phyloP scores from a whole-genome alignment of 2,113 vertebrate genomes.

The Panthera uncia region DNA sequence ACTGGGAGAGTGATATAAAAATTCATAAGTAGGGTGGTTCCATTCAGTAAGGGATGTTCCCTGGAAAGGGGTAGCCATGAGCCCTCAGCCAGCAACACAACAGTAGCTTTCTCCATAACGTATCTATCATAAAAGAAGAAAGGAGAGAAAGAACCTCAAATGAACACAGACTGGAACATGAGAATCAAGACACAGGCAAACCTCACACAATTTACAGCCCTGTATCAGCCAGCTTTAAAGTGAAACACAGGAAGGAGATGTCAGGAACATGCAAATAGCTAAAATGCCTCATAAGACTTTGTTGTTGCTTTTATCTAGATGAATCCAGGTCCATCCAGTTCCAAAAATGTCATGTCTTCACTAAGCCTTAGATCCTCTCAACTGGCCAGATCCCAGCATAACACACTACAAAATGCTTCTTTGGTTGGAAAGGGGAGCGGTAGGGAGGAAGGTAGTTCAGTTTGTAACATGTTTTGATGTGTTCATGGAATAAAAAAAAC shows the following conservation, averaged over 20 bases:
- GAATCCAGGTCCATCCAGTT: background rate
- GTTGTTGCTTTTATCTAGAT: background rate
- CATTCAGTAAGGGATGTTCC: background rate
- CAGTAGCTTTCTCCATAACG: background rate
- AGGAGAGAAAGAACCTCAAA: background rate
- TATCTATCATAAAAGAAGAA: background rate
- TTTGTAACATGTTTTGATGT: background rate
- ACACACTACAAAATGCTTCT: background rate
- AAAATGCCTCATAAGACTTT: background rate
- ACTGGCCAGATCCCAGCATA: background rate
- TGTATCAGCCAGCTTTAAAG: too few species aligned
- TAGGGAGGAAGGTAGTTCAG: background rate
- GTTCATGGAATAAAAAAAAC: background rate
- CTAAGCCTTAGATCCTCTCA: background rate
- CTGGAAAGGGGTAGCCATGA: background rate
- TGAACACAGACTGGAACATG: background rate
- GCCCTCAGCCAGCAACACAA: background rate
- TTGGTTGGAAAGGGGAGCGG: background rate
- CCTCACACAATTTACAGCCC: rapidly evolving
- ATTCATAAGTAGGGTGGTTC: background rate
- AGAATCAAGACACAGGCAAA: background rate
- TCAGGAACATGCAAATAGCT: background rate
- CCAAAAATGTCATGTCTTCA: background rate
- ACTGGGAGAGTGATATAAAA: background rate
- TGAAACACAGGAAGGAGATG: background rate